Evolutionary conservation across 2,113 vertebrate genomes (phyloP).

Genomic region (Dryoscopus gambensis): DNA sequence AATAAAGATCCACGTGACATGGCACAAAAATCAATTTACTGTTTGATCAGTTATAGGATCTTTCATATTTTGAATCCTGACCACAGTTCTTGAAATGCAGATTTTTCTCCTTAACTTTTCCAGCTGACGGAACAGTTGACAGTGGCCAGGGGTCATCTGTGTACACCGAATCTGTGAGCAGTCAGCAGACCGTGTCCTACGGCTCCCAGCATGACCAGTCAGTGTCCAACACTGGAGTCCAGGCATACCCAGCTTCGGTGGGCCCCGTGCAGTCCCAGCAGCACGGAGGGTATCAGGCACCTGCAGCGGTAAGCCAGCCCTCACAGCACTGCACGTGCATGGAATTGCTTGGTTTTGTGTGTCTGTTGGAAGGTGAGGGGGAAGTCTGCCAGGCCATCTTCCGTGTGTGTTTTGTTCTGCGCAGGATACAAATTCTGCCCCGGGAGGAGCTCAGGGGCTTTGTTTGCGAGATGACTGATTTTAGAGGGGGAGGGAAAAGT

Average conservation of each 20-base stretch:
- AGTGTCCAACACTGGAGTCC: conserved; percentile 63
- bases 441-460: background rate
- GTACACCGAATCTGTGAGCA: conserved; percentile 84
- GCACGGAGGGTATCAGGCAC: conserved; percentile 75
- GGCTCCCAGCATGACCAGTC: conserved; percentile 81
- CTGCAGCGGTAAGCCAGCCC: conserved; percentile 84
- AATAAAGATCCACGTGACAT: background rate
- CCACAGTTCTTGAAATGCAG: background rate
- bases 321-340: background rate
- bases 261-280: conserved; percentile 73
- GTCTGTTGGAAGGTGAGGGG: background rate
- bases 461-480: background rate
- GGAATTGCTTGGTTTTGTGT: background rate
- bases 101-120: background rate
- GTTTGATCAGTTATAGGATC: background rate
- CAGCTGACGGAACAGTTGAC: conserved; percentile 87
- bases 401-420: background rate
- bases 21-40: background rate
- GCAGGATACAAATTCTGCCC: background rate
- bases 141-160: conserved; percentile 91
- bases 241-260: conserved; percentile 68
- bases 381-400: background rate
- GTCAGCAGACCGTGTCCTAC: conserved; percentile 85
- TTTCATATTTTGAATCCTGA: background rate
- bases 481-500: background rate